phyloP scores from a whole-genome alignment of 2,113 vertebrate species.

The Otis tarda region DNA sequence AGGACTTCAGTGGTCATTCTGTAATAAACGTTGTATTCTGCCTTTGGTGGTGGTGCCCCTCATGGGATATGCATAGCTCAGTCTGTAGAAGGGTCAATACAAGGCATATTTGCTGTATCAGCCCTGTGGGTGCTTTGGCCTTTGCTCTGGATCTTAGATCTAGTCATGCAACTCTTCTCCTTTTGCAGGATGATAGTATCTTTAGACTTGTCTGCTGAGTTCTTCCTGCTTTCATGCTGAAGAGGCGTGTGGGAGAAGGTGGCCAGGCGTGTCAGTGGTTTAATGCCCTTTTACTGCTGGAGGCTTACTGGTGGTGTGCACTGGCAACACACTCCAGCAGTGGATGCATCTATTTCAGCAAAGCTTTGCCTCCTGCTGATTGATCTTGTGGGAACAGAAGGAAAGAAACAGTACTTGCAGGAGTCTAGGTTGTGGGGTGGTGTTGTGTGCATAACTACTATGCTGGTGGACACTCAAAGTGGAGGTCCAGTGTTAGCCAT shows the following conservation, averaged over 20 bases:
- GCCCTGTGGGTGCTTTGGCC: background rate
- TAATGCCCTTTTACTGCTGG: background rate
- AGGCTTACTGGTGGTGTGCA: background rate
- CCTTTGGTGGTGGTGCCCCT: background rate
- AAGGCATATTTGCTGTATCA: background rate
- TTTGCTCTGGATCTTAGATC: conserved; percentile 22
- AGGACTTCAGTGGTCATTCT: background rate
- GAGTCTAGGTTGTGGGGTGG: background rate
- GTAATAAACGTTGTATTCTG: background rate
- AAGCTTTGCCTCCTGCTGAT: background rate
- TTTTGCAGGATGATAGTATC: conserved; percentile 29
- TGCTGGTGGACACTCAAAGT: background rate
- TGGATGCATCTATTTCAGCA: background rate
- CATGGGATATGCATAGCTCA: background rate
- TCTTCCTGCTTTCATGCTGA: conserved; percentile 33
- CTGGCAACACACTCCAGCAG: background rate
- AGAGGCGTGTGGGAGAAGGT: conserved; percentile 20
- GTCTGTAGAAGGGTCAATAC: background rate
- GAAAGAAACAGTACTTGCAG: background rate
- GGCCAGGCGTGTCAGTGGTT: background rate
- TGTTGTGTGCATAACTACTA: background rate
- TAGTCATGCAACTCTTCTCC: background rate
- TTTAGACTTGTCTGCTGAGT: background rate
- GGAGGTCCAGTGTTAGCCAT: fast-evolving
- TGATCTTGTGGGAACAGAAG: background rate